Evolutionary conservation across 2,113 vertebrate genomes (phyloP).

Genomic region (Lota lota): DNA sequence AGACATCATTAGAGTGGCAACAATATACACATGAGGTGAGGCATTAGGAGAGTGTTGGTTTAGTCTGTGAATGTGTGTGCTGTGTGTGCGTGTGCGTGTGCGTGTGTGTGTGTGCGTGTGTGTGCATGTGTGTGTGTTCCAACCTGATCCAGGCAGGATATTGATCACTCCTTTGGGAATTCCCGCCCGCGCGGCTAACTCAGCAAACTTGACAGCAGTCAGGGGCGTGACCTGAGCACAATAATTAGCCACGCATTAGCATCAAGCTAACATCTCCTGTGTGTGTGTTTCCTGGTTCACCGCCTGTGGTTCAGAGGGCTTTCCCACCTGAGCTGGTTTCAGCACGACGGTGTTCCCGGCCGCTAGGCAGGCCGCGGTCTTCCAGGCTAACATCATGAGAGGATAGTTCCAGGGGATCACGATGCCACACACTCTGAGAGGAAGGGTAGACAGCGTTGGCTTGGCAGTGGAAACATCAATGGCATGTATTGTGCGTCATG

Average conservation of each 20-base stretch:
- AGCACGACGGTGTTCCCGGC: slow-evolving; percentile 85
- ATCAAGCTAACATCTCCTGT: not conserved
- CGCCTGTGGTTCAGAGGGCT: no score
- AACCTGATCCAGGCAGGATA: slow-evolving; percentile 83
- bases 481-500: no score
- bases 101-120: not conserved
- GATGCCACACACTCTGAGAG: slow-evolving; percentile 80
- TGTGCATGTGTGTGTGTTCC: not conserved
- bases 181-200: slow-evolving; percentile 78
- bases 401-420: slow-evolving; percentile 90
- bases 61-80: not conserved
- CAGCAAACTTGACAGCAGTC: slow-evolving; percentile 85
- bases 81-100: not conserved
- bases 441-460: not conserved
- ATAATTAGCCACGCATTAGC: not conserved
- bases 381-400: slow-evolving; percentile 89
- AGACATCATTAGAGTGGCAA: no score
- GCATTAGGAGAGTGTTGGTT: no score
- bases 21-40: not conserved
- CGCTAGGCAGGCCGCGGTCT: slow-evolving; percentile 81
- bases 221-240: slow-evolving; percentile 81
- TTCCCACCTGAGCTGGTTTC: slow-evolving; percentile 82
- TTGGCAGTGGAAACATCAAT: no score
- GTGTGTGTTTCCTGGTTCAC: not conserved
- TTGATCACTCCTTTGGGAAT: slow-evolving; percentile 85